These are phyloP conservation scores for Pristionchus maxplancki DNA, from an alignment of 2,888 invertebrate species.

Conservation along the genomic window DNA sequence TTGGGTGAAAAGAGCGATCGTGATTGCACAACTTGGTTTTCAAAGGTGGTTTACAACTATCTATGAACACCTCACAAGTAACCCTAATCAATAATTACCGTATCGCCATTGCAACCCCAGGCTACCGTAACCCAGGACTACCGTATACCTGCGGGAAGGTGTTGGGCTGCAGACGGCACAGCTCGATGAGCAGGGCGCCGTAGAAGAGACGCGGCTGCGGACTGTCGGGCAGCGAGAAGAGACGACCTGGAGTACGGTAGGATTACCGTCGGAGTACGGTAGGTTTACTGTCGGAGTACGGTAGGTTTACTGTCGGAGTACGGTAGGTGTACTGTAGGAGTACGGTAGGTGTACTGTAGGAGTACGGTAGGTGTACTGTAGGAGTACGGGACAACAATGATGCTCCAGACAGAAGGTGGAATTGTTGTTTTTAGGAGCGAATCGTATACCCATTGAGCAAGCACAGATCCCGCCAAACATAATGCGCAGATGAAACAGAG, in stretches of 20 bases:
- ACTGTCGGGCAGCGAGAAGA: conserved; percentile 38
- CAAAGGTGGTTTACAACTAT: no score
- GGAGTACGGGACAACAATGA: no score
- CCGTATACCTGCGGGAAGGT: conserved; percentile 90
- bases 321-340: neutral
- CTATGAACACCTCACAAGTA: no score
- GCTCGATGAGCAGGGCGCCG: conserved; percentile 94
- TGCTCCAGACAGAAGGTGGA: no score
- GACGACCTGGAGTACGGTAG: neutral
- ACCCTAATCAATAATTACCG: neutral
- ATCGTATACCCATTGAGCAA: no score
- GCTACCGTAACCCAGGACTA: neutral
- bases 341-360: neutral
- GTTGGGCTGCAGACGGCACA: conserved; percentile 95
- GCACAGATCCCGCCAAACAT: no score
- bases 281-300: neutral
- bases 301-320: neutral
- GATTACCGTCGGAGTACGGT: neutral
- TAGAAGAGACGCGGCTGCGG: conserved; percentile 81
- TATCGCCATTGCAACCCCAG: neutral
- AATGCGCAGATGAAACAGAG: no score
- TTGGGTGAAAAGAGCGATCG: no score
- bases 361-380: neutral
- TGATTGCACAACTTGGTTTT: neutral
- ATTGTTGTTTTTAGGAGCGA: no score